phyloP scores from a whole-genome alignment of 1,140 invertebrate species.

The Pissodes strobi region DNA sequence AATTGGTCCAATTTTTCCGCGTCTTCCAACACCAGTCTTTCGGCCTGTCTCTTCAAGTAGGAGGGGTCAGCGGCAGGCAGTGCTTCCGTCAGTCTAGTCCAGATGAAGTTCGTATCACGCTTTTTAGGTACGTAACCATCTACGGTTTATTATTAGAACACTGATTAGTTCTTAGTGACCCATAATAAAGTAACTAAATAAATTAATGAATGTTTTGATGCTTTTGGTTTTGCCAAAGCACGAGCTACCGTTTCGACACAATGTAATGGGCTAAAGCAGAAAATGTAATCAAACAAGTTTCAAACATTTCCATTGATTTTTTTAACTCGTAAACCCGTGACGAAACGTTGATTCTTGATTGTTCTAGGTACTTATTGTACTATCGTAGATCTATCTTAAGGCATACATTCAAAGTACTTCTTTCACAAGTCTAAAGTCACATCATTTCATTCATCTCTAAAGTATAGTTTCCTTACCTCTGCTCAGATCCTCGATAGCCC shows the following conservation, averaged over 20 bases:
- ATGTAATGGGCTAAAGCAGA: background rate
- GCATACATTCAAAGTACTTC: too few relatives aligned
- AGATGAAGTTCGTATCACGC: conserved; percentile 50
- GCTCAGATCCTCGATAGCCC: conserved; percentile 46
- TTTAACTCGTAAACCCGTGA: background rate
- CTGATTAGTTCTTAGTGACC: conserved; percentile 18
- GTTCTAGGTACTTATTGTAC: too few relatives aligned
- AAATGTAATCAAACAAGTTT: too few relatives aligned
- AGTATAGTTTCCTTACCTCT: conserved; percentile 8
- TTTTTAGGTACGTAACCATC: conserved; percentile 17
- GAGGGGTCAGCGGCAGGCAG: conserved; percentile 61
- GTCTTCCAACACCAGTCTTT: conserved; percentile 39
- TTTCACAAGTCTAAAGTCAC: too few relatives aligned
- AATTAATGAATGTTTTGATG: too few relatives aligned
- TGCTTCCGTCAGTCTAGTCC: conserved; percentile 48
- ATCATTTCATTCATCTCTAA: background rate
- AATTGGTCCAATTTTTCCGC: conserved; percentile 51
- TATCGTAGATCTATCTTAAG: too few relatives aligned
- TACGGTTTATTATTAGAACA: background rate
- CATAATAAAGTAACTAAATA: too few relatives aligned
- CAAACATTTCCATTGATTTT: too few relatives aligned
- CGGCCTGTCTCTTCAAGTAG: conserved; percentile 56
- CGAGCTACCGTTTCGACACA: background rate
- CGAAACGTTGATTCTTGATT: too few relatives aligned
- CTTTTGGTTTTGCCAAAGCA: too few relatives aligned